These are phyloP conservation scores for Pseudorhombus dupliciocellatus DNA, from an alignment of 2,113 vertebrate species.

Conservation along the genomic window DNA sequence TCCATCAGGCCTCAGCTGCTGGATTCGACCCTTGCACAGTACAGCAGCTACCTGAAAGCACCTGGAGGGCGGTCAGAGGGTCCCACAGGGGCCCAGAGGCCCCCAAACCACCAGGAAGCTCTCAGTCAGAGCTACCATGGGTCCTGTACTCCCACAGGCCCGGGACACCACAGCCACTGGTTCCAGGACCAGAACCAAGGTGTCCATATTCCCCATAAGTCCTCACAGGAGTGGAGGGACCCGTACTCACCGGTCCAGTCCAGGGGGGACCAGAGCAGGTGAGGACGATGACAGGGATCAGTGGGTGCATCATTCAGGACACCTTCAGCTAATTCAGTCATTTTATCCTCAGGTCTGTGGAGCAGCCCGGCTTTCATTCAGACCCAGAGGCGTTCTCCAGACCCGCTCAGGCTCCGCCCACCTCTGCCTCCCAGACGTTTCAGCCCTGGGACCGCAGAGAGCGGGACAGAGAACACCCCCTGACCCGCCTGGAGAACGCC, in stretches of 20 bases:
- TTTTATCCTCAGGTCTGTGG: conserved; percentile 51
- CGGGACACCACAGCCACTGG: conserved; percentile 8
- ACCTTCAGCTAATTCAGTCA: neutral
- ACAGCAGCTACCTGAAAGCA: conserved; percentile 64
- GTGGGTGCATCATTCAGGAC: neutral
- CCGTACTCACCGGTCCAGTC: conserved; percentile 38
- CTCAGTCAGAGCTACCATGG: conserved; percentile 26
- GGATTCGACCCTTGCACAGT: conserved; percentile 62
- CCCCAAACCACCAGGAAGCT: conserved; percentile 31
- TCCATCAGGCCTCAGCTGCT: conserved; percentile 43
- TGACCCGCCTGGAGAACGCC: conserved; percentile 78
- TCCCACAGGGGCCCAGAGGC: conserved; percentile 23
- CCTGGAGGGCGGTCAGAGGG: conserved; percentile 56
- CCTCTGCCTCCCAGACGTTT: conserved; percentile 48
- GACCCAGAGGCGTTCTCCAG: conserved; percentile 40
- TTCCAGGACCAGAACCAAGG: conserved; percentile 44
- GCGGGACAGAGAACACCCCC: conserved; percentile 67
- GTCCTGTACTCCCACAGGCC: neutral
- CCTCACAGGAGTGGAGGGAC: conserved; percentile 65
- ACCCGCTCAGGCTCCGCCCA: conserved; percentile 60
- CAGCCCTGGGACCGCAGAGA: conserved; percentile 40
- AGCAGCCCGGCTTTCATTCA: conserved; percentile 58
- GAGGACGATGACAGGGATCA: neutral
- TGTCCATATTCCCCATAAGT: neutral
- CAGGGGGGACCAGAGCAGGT: conserved; percentile 45